These are phyloP conservation scores for Ips nitidus DNA, from an alignment of 1,140 invertebrate genomes.

Conservation along the genomic window DNA sequence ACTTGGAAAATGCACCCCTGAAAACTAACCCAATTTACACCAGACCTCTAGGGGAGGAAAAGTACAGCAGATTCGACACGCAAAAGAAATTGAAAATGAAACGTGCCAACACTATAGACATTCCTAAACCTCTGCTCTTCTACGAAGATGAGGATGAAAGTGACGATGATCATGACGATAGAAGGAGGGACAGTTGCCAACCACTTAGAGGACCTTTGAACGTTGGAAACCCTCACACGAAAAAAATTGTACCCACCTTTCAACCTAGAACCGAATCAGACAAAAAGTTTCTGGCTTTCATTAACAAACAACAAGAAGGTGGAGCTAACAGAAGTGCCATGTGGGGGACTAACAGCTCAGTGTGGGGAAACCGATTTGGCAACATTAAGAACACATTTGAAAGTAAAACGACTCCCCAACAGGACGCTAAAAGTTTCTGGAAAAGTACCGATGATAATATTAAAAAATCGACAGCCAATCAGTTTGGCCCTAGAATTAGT, in stretches of 20 bases:
- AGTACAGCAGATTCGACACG: constrained; percentile 59
- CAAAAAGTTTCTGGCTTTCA: constrained; percentile 79
- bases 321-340: constrained; percentile 42
- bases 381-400: constrained; percentile 86
- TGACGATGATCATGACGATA: constrained; percentile 50
- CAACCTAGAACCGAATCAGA: constrained; percentile 82
- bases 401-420: constrained; percentile 43
- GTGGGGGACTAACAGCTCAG: constrained; percentile 48
- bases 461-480: constrained; percentile 34
- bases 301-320: constrained; percentile 70
- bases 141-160: constrained; percentile 56
- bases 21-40: constrained; percentile 37
- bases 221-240: constrained; percentile 55
- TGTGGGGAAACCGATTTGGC: constrained; percentile 67
- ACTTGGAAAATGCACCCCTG: constrained; percentile 32
- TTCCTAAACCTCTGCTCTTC: constrained; percentile 68
- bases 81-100: constrained; percentile 78
- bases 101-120: constrained; percentile 84
- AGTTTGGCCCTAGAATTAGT: constrained; percentile 50
- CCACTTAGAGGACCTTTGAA: constrained; percentile 60
- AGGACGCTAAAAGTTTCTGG: constrained; percentile 60
- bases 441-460: constrained; percentile 56
- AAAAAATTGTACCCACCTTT: constrained; percentile 64
- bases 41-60: constrained; percentile 34
- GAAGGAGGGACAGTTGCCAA: constrained; percentile 51